Base-by-base conservation (phyloP, 2,113 vertebrate genomes). In the Hydrolagus affinis region DNA sequence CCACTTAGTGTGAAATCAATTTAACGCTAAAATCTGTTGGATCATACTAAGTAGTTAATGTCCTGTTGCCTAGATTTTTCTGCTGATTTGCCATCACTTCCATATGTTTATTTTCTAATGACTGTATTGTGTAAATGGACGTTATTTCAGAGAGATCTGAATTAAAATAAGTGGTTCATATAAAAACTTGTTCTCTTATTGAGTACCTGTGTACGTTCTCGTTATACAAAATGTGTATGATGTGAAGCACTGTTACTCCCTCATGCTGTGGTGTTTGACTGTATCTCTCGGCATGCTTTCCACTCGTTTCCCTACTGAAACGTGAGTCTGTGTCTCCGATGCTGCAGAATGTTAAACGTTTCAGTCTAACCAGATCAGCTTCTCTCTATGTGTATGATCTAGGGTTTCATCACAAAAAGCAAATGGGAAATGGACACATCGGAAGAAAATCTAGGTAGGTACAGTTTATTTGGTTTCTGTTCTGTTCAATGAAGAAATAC, bases 391-490 rank as follows among this genome's bases (percentile, higher is more conserved):
- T 95, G 71, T 86, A 94, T 93, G 92, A 98, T 96, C 90, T 95
- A 99, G 98, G 98, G 96, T 92, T 99, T 98, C 95, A 96, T 99
- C 96, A 97, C 98, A 92, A 99, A 99, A 98, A 99, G 98, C 96
- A 99, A 99, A 97, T 99, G 98, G 97, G 98, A 99, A 96, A 99
- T 99, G 97, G 98, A 99, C 93, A 99, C 98, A 86, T 99, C 98
- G 90, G 98, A 98, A 92, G 98, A 97, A 88, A 99, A 98, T 92
- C 96, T 99, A 88, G 98, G 98, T 99, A 94, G 93, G 98, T 97
- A 90, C 62, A 19, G 92, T 92, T 90, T 69, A 80, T 89, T 94
- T 92, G 91, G 91, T 90, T 92, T 92, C 92, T 90, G 86, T 92
- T 92, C 92, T 90, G 86, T 87, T 87, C 91, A 90, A 89, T 83